Evolutionary conservation across 2,113 vertebrate species (phyloP).

Genomic region (Gymnogyps californianus): DNA sequence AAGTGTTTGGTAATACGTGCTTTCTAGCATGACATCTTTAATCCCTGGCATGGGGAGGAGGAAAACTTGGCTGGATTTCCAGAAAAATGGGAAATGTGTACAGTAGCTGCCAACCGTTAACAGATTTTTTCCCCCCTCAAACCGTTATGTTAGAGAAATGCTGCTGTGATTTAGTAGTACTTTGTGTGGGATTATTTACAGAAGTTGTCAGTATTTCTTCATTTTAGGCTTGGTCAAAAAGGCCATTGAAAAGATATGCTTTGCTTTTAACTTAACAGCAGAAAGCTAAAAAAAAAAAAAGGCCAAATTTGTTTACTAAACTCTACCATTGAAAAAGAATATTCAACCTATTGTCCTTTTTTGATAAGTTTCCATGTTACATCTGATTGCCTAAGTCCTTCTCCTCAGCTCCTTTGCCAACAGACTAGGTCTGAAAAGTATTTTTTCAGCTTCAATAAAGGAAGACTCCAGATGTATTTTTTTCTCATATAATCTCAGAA

Average conservation of each 20-base stretch:
- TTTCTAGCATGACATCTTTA: not conserved
- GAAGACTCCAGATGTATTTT: not conserved
- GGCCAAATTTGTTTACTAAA: not conserved
- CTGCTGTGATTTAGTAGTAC: not conserved
- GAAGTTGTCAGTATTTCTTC: not conserved
- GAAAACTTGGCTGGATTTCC: not conserved
- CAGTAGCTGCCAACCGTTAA: not conserved
- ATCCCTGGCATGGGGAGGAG: not conserved
- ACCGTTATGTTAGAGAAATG: not conserved
- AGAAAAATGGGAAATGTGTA: not conserved
- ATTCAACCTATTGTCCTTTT: not conserved
- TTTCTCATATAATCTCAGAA: not conserved
- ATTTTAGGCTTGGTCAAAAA: not conserved
- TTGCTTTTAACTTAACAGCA: not conserved
- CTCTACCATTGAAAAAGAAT: not conserved
- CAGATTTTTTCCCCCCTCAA: not conserved
- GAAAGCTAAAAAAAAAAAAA: not conserved
- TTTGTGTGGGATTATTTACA: not conserved
- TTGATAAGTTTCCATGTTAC: not conserved
- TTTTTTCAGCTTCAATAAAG: not conserved
- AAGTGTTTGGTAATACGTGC: not conserved
- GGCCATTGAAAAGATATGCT: not conserved
- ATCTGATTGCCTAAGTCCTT: not conserved
- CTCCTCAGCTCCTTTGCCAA: not conserved
- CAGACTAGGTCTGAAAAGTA: not conserved